Conservation (phyloP, 2,888 invertebrate species). For the Aporophyla nigra region DNA sequence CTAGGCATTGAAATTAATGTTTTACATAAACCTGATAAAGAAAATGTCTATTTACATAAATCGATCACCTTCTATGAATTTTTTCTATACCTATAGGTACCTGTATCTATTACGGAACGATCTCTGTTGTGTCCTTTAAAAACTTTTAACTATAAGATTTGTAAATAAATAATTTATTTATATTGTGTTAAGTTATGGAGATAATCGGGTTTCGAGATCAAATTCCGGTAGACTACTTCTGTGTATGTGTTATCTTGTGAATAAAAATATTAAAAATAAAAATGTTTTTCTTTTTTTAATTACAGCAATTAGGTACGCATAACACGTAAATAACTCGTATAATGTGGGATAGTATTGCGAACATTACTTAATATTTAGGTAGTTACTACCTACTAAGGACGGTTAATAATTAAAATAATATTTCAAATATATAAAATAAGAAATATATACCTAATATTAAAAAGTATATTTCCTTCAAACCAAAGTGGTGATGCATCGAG, state of each 20-base stretch:
- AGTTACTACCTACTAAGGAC: neutral
- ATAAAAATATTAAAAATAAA: constrained; percentile 38
- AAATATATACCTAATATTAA: too few species aligned
- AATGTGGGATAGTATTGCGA: neutral
- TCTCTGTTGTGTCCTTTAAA: constrained; percentile 15
- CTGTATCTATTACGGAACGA: constrained; percentile 13
- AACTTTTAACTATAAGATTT: constrained; percentile 18
- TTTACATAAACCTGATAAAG: neutral
- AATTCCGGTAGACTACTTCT: constrained; percentile 3
- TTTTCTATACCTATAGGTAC: neutral
- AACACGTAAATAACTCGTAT: neutral
- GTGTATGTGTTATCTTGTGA: constrained; percentile 43
- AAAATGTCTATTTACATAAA: neutral
- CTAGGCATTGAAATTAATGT: neutral
- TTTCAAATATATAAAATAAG: too few species aligned
- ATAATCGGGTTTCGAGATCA: neutral
- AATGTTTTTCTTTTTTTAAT: neutral
- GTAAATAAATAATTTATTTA: constrained; percentile 44
- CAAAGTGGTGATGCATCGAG: too few species aligned
- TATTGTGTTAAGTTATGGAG: constrained; percentile 15
- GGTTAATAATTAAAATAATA: neutral
- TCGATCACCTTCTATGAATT: constrained; percentile 22
- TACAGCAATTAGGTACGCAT: too few species aligned
- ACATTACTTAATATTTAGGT: neutral
- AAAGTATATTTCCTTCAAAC: too few species aligned